These are phyloP conservation scores for Oasisia sp. DNA, from an alignment of 2,888 invertebrate genomes.

Conservation along the genomic window DNA sequence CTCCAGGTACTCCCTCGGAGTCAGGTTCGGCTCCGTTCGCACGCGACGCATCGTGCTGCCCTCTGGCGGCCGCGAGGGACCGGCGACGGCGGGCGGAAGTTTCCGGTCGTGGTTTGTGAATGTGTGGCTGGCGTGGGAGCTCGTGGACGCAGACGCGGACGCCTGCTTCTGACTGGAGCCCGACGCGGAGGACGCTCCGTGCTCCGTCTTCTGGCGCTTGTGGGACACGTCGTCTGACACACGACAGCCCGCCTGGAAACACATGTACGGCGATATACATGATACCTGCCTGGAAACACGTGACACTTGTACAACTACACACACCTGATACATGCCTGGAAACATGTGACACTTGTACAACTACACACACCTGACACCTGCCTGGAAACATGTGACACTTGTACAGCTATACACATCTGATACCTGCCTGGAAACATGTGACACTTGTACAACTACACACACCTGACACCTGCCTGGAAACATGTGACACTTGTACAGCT, in stretches of 20 bases:
- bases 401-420: no score
- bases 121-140: background rate
- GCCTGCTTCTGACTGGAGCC: background rate
- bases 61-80: background rate
- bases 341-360: no score
- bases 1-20: slow-evolving; percentile 34
- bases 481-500: no score
- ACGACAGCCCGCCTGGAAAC: slow-evolving; percentile 26
- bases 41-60: slow-evolving; percentile 28
- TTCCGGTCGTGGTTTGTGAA: background rate
- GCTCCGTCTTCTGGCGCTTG: slow-evolving; percentile 17
- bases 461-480: no score
- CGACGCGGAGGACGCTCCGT: background rate
- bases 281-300: no score
- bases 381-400: background rate
- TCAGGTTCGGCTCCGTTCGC: slow-evolving; percentile 33
- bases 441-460: no score
- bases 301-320: no score
- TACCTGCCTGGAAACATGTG: no score
- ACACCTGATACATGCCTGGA: no score
- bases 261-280: background rate
- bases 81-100: background rate
- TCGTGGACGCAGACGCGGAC: slow-evolving; percentile 17
- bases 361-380: no score
- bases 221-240: slow-evolving; percentile 22